Evolutionary conservation across 2,888 invertebrate genomes (phyloP).

Genomic region (Acanthosepion lycidas): DNA sequence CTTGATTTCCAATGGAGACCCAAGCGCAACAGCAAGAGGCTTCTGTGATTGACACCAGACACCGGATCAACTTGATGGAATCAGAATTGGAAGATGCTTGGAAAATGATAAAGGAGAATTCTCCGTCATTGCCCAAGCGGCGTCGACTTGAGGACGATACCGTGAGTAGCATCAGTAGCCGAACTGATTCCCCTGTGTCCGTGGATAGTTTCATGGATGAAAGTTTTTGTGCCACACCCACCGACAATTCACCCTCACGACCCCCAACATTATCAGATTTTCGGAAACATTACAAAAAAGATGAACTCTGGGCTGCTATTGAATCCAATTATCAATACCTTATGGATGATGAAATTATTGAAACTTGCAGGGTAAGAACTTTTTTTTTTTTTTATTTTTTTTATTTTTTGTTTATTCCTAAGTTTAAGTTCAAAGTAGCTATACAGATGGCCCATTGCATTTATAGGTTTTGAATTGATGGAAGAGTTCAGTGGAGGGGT

Average conservation of each 20-base stretch:
- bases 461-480: no score
- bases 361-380: slow-evolving; percentile 83
- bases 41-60: not conserved
- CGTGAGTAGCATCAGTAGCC: slow-evolving; percentile 54
- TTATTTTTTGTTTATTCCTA: no score
- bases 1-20: slow-evolving; percentile 15
- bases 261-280: slow-evolving; percentile 63
- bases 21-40: slow-evolving; percentile 16
- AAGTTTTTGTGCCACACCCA: slow-evolving; percentile 62
- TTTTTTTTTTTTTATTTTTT: no score
- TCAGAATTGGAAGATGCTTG: slow-evolving; percentile 40
- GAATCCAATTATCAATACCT: slow-evolving; percentile 94
- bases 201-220: slow-evolving; percentile 57
- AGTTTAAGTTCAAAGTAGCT: no score
- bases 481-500: no score
- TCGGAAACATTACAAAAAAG: slow-evolving; percentile 78
- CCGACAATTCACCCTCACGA: slow-evolving; percentile 61
- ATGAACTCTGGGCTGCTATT: slow-evolving; percentile 91
- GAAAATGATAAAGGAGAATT: slow-evolving; percentile 39
- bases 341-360: slow-evolving; percentile 94
- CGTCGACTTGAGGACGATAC: slow-evolving; percentile 62
- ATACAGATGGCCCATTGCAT: no score
- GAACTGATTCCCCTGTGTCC: slow-evolving; percentile 40
- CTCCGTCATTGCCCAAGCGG: slow-evolving; percentile 63
- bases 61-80: slow-evolving; percentile 42